Conservation (phyloP, 37 sponge, comb jelly and placozoan genomes). For the Haliclona indistincta region DNA sequence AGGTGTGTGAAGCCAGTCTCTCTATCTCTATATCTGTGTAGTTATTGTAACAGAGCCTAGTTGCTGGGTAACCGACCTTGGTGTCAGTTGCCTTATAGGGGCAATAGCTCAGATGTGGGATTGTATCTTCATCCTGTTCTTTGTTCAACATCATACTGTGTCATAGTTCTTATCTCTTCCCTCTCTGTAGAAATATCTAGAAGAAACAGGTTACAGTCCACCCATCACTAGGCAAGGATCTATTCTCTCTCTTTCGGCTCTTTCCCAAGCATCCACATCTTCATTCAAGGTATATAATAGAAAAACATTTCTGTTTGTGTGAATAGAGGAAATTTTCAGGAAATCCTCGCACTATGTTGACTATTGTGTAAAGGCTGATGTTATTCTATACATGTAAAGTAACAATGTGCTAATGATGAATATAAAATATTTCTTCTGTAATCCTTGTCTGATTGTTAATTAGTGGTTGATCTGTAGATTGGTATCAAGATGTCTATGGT, state of each 20-base stretch:
- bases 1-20: conserved; percentile 48
- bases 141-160: too few species aligned
- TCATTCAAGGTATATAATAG: conserved; percentile 64
- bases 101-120: too few species aligned
- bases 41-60: not conserved
- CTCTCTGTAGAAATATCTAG: conserved; percentile 45
- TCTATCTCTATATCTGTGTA: conserved; percentile 1
- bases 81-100: too few species aligned
- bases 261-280: conserved; percentile 75
- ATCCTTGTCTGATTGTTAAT: not conserved
- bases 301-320: not conserved
- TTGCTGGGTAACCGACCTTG: not conserved
- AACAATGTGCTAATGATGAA: too few species aligned
- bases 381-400: too few species aligned
- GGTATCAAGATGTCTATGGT: not conserved
- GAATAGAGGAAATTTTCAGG: too few species aligned
- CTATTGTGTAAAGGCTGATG: too few species aligned
- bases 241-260: conserved; percentile 73
- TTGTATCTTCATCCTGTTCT: not conserved
- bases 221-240: conserved; percentile 76
- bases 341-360: too few species aligned
- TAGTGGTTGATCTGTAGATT: too few species aligned
- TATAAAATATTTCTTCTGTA: too few species aligned
- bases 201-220: conserved; percentile 55
- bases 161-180: not conserved